phyloP scores from a whole-genome alignment of 2,113 vertebrate genomes.

The Sinosuthora webbiana region DNA sequence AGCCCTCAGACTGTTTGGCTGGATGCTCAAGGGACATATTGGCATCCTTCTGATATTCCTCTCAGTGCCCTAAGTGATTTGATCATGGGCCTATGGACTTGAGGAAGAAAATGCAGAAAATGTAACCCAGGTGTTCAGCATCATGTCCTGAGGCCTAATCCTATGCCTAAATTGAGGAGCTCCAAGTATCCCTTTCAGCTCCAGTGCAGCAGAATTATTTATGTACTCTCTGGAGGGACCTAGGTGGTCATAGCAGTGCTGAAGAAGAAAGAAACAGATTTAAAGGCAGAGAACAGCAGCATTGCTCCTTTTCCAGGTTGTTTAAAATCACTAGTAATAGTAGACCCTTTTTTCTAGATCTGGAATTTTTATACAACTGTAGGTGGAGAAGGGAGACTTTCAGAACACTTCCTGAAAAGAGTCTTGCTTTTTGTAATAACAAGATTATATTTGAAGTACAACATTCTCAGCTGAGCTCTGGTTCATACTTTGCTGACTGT shows the following conservation, averaged over 20 bases:
- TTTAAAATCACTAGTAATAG: not conserved
- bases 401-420: not conserved
- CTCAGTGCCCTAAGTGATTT: not conserved
- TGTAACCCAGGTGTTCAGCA: not conserved
- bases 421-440: not conserved
- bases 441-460: not conserved
- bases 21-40: not conserved
- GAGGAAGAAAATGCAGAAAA: not conserved
- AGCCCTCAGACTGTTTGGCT: not conserved
- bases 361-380: not conserved
- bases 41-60: not conserved
- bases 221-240: constrained; percentile 30
- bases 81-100: not conserved
- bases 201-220: not conserved
- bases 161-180: not conserved
- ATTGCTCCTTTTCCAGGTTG: not conserved
- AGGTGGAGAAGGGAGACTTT: not conserved
- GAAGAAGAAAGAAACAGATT: not conserved
- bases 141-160: not conserved
- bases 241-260: not conserved
- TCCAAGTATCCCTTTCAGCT: not conserved
- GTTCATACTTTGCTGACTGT: not conserved
- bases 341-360: not conserved
- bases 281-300: not conserved
- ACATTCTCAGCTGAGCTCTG: not conserved